phyloP scores from a whole-genome alignment of 2,113 vertebrate species.

The Pristiophorus japonicus region DNA sequence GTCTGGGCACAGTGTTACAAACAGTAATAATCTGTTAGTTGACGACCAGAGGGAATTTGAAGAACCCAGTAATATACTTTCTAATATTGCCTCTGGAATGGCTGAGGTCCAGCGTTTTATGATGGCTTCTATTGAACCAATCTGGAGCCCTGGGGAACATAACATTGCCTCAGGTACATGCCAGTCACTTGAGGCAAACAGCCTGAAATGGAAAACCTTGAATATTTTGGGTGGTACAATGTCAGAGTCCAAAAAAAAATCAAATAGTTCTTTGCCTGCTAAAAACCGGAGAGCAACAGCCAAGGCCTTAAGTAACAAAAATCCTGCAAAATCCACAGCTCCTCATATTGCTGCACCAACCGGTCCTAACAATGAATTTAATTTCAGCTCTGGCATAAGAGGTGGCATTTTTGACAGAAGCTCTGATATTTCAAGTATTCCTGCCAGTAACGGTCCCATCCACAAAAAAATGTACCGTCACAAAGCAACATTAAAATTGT shows the following conservation, averaged over 20 bases:
- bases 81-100: slow-evolving; percentile 98
- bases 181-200: slow-evolving; percentile 85
- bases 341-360: slow-evolving; percentile 73
- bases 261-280: slow-evolving; percentile 43
- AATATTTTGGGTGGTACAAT: slow-evolving; percentile 93
- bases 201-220: slow-evolving; percentile 94
- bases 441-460: slow-evolving; percentile 81
- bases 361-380: slow-evolving; percentile 49
- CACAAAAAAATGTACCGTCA: slow-evolving; percentile 99
- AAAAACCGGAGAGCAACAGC: slow-evolving; percentile 77
- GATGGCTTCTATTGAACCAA: slow-evolving; percentile 97
- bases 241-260: slow-evolving; percentile 89
- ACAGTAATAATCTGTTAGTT: slow-evolving; percentile 69
- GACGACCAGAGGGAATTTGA: slow-evolving; percentile 96
- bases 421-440: slow-evolving; percentile 83
- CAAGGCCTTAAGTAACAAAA: slow-evolving; percentile 75
- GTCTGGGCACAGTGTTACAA: slow-evolving; percentile 62
- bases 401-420: slow-evolving; percentile 84
- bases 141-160: slow-evolving; percentile 78
- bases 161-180: slow-evolving; percentile 63
- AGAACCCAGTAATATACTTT: slow-evolving; percentile 96
- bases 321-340: slow-evolving; percentile 69
- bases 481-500: slow-evolving; percentile 93
- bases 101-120: slow-evolving; percentile 97
- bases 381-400: slow-evolving; percentile 57